Percentiles rank a stretch among this genome's conserved stretches.
phyloP scores from a whole-genome alignment of 2,888 invertebrate genomes.

The Heliothis peltigera region DNA sequence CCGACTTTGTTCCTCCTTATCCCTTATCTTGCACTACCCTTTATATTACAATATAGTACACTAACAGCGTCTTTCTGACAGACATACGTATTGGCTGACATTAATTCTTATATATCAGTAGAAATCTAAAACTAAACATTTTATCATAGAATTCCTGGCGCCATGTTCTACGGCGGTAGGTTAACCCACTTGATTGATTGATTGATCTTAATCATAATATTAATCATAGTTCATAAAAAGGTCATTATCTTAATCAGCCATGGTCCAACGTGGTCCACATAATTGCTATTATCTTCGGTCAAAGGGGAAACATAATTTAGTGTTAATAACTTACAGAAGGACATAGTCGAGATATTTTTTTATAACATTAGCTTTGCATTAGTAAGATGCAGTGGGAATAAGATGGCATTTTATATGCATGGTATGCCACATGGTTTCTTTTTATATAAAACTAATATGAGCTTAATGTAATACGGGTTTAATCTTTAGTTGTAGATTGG shows the following conservation, averaged over 20 bases:
- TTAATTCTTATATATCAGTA: too few relatives aligned
- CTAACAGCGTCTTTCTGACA: too few relatives aligned
- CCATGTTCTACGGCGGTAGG: not conserved
- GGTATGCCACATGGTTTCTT: not conserved
- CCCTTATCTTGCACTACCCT: too few relatives aligned
- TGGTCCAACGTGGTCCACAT: not conserved
- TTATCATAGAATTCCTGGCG: not conserved
- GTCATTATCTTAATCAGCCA: not conserved
- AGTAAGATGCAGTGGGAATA: slow-evolving; percentile 11
- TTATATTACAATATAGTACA: too few relatives aligned
- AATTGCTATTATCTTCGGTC: not conserved
- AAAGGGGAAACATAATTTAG: not conserved
- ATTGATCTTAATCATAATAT: slow-evolving; percentile 1
- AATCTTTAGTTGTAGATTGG: not conserved
- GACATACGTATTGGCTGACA: too few relatives aligned
- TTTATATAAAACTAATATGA: not conserved
- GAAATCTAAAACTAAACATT: not conserved
- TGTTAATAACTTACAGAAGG: slow-evolving; percentile 3
- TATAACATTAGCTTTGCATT: slow-evolving; percentile 3
- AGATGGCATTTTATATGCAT: slow-evolving; percentile 10
- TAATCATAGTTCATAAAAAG: not conserved
- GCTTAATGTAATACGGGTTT: not conserved
- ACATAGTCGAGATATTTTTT: slow-evolving; percentile 8
- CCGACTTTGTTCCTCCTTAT: too few relatives aligned
- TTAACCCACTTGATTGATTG: not conserved